Evolutionary conservation across 1,140 invertebrate genomes (phyloP).

Genomic region (Cepaea nemoralis): DNA sequence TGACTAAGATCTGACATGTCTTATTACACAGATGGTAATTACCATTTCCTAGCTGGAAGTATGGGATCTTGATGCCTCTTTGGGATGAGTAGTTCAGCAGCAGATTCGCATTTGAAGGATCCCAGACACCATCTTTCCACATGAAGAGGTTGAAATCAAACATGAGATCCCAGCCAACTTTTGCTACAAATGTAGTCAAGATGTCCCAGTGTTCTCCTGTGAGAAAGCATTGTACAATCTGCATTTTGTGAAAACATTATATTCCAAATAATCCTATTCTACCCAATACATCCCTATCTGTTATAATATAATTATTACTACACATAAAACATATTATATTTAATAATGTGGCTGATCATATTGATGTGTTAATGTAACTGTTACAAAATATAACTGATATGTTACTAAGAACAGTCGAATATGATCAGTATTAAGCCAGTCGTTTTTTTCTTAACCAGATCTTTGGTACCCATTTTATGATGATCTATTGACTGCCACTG

Average conservation of each 20-base stretch:
- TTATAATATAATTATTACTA: neutral
- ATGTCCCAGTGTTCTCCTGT: neutral
- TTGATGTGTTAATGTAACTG: no score
- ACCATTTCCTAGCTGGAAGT: slow-evolving; percentile 30
- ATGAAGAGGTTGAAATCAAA: slow-evolving; percentile 29
- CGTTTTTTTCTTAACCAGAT: no score
- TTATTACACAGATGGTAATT: no score
- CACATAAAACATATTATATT: neutral
- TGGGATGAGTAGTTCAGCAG: neutral
- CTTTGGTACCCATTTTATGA: no score
- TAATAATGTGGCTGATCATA: no score
- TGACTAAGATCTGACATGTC: no score
- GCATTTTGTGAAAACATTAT: no score
- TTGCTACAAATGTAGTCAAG: neutral
- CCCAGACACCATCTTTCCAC: slow-evolving; percentile 5
- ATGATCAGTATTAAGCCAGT: no score
- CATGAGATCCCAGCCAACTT: slow-evolving; percentile 23
- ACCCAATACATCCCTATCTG: neutral
- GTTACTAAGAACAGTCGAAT: no score
- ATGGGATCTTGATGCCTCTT: neutral
- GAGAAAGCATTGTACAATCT: neutral
- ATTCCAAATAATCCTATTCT: neutral
- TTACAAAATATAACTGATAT: no score
- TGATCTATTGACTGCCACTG: no score
- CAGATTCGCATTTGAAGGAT: neutral